phyloP scores from a whole-genome alignment of 2,113 vertebrate genomes.

The Xenus cinereus region DNA sequence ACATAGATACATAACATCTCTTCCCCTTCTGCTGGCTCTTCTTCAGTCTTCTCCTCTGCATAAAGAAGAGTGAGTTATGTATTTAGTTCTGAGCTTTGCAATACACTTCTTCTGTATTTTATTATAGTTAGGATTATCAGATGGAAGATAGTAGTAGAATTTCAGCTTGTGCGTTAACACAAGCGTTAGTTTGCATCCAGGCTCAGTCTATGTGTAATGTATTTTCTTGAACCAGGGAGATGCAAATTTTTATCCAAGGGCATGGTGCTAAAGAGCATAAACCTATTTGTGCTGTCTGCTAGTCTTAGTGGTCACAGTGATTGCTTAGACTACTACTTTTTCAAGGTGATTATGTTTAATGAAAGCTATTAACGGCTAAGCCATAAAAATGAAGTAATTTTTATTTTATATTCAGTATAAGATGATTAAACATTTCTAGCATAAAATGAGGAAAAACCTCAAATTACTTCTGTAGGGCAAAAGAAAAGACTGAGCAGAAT shows the following conservation, averaged over 20 bases:
- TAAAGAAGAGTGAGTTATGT: not conserved
- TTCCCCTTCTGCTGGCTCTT: not conserved
- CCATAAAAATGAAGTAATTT: not conserved
- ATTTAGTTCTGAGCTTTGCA: not conserved
- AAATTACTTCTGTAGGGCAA: not conserved
- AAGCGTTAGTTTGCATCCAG: not conserved
- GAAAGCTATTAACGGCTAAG: not conserved
- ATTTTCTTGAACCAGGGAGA: not conserved
- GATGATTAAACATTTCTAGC: not conserved
- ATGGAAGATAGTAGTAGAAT: not conserved
- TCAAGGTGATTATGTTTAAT: not conserved
- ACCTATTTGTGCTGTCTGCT: not conserved
- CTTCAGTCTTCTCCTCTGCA: not conserved
- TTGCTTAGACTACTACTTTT: not conserved
- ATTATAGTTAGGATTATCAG: not conserved
- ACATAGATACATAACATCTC: accelerated
- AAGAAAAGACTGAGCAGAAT: not conserved
- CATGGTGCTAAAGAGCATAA: not conserved
- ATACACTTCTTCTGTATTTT: not conserved
- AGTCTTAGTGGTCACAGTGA: not conserved
- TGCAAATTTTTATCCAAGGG: not conserved
- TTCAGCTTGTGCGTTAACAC: not conserved
- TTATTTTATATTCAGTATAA: not conserved
- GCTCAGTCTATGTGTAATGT: not conserved
- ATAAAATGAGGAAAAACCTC: not conserved